Conservation (phyloP, 1,140 invertebrate genomes). For the Andricus grossulariae region DNA sequence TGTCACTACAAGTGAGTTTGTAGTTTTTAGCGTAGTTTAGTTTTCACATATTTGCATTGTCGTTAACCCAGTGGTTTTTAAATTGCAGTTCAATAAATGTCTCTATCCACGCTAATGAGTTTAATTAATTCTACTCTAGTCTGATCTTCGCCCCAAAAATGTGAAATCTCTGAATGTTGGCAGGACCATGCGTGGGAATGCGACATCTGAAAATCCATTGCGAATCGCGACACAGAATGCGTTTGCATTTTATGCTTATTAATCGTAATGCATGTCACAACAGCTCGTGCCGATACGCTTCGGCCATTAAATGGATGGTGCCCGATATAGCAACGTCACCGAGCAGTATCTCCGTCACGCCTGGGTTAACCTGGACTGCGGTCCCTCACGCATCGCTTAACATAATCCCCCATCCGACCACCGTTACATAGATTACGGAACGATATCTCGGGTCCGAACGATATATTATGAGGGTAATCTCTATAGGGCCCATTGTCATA, state of each 20-base stretch:
- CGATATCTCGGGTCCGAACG: slow-evolving; percentile 51
- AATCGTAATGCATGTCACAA: slow-evolving; percentile 60
- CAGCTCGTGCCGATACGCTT: slow-evolving; percentile 40
- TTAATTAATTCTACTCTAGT: too few species aligned
- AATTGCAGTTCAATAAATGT: too few species aligned
- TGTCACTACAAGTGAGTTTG: too few species aligned
- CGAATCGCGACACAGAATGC: neutral
- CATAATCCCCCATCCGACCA: slow-evolving; percentile 66
- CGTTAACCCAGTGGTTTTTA: too few species aligned
- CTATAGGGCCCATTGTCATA: neutral
- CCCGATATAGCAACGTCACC: slow-evolving; percentile 67
- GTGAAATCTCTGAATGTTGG: too few species aligned
- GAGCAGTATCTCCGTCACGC: slow-evolving; percentile 72
- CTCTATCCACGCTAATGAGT: too few species aligned
- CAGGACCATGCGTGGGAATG: neutral
- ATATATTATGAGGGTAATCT: slow-evolving; percentile 14
- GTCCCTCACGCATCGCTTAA: slow-evolving; percentile 72
- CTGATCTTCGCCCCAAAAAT: too few species aligned
- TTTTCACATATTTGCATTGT: too few species aligned
- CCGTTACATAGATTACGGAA: slow-evolving; percentile 66
- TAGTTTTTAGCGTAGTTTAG: too few species aligned
- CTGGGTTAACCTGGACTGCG: slow-evolving; percentile 69
- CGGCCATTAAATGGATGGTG: slow-evolving; percentile 46
- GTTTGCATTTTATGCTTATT: slow-evolving; percentile 66
- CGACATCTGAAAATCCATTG: neutral